Evolutionary conservation across 2,888 invertebrate genomes (phyloP).

Genomic region (Scaptomyza reducta): DNA sequence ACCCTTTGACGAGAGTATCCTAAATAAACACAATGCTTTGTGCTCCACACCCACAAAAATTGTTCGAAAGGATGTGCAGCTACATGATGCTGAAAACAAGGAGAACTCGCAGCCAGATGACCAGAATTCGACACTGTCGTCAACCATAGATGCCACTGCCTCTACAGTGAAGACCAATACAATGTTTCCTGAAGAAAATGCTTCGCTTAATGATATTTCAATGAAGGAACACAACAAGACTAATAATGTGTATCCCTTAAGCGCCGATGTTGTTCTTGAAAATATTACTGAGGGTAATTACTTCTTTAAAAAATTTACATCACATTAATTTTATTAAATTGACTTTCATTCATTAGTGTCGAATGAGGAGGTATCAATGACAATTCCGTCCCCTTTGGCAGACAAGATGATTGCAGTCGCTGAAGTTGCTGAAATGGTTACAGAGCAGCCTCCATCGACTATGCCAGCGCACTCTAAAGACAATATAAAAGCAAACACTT

Average conservation of each 20-base stretch:
- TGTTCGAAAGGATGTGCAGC: conserved; percentile 1
- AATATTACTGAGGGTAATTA: conserved; percentile 65
- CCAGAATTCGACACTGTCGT: conserved; percentile 58
- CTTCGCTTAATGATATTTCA: conserved; percentile 49
- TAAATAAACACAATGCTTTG: conserved; percentile 73
- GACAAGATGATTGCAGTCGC: conserved; percentile 5
- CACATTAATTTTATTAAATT: background rate
- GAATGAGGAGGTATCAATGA: conserved; percentile 45
- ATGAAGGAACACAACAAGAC: conserved; percentile 42
- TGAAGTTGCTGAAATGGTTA: conserved; percentile 39
- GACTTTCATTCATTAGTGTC: conserved; percentile 47
- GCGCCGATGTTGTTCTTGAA: conserved; percentile 59
- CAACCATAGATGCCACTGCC: conserved; percentile 57
- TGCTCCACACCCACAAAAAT: conserved; percentile 79
- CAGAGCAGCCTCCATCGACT: conserved; percentile 40
- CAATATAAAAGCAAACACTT: conserved; percentile 1
- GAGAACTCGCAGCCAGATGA: conserved; percentile 69
- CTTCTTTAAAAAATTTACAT: background rate
- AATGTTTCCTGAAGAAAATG: conserved; percentile 35
- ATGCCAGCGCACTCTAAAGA: conserved; percentile 1
- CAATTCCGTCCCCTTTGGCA: conserved; percentile 6
- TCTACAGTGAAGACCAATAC: conserved; percentile 67
- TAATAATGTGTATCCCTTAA: conserved; percentile 55
- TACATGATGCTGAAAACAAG: conserved; percentile 54
- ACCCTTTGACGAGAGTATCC: conserved; percentile 70